Conservation (phyloP, 1,140 invertebrate genomes). For the Protaetia brevitarsis region DNA sequence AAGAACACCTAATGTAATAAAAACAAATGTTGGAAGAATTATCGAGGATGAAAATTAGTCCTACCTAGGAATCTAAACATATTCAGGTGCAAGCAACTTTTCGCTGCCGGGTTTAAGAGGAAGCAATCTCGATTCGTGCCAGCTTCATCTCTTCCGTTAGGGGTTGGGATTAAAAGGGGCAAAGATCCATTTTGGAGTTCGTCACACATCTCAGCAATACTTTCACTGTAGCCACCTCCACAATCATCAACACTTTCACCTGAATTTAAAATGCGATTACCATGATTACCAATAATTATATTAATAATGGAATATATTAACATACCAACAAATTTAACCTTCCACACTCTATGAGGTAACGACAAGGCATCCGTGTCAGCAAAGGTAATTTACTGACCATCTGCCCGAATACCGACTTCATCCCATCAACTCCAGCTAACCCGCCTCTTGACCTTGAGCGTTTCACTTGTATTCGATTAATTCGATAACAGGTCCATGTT, state of each 20-base stretch:
- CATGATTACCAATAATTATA: neutral
- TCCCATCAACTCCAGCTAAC: constrained; percentile 71
- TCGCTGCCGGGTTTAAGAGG: constrained; percentile 80
- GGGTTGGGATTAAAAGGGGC: constrained; percentile 85
- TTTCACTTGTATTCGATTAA: constrained; percentile 85
- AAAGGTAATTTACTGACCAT: constrained; percentile 89
- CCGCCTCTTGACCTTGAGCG: constrained; percentile 77
- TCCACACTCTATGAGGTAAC: constrained; percentile 92
- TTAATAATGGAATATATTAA: constrained; percentile 26
- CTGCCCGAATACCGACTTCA: constrained; percentile 94
- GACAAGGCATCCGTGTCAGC: constrained; percentile 85
- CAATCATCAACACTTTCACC: constrained; percentile 97
- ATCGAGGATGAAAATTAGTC: neutral
- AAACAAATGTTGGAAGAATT: neutral
- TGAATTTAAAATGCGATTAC: constrained; percentile 44
- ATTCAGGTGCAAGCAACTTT: constrained; percentile 75
- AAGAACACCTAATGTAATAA: constrained; percentile 67
- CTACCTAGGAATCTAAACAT: constrained; percentile 84
- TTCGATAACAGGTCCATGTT: constrained; percentile 93
- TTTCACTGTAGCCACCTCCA: constrained; percentile 95
- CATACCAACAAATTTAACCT: constrained; percentile 95
- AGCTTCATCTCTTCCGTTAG: constrained; percentile 92
- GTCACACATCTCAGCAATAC: constrained; percentile 97
- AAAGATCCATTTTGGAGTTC: constrained; percentile 91
- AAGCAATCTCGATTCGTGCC: constrained; percentile 94